These are phyloP conservation scores for Steinernema scapterisci DNA, from an alignment of 2,888 invertebrate species.

Conservation along the genomic window DNA sequence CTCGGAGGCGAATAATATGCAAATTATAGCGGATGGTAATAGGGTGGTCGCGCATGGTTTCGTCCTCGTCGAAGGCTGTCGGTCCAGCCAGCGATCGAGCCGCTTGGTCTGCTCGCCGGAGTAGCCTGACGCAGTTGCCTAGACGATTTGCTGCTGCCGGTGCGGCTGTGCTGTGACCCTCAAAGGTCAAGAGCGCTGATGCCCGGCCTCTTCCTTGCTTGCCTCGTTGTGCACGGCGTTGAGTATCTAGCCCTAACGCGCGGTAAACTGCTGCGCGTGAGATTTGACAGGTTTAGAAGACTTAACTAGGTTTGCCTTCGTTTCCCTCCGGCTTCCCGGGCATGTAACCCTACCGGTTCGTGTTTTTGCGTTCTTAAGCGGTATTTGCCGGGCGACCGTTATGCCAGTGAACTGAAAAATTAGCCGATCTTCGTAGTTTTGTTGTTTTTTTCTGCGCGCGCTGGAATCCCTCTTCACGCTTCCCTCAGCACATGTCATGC, in stretches of 20 bases:
- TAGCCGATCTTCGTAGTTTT: not conserved
- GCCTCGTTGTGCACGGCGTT: not conserved
- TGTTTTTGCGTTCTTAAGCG: too few relatives aligned
- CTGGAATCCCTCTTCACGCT: not conserved
- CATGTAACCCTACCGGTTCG: too few relatives aligned
- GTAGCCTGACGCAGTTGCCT: slow-evolving; percentile 17
- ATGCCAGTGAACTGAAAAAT: too few relatives aligned
- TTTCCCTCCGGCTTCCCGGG: too few relatives aligned
- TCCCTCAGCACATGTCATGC: not conserved
- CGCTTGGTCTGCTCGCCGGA: not conserved
- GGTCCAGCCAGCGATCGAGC: slow-evolving; percentile 11
- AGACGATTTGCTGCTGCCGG: slow-evolving; percentile 22
- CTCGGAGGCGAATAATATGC: slow-evolving; percentile 9
- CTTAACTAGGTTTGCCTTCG: not conserved
- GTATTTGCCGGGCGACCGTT: too few relatives aligned
- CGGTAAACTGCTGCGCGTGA: slow-evolving; percentile 9
- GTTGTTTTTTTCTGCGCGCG: not conserved
- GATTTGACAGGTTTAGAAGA: not conserved
- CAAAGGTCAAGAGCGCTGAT: slow-evolving; percentile 22
- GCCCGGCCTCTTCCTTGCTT: not conserved
- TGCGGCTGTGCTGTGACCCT: slow-evolving; percentile 25
- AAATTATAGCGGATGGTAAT: slow-evolving; percentile 30
- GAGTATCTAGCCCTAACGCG: not conserved
- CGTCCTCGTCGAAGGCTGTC: not conserved
- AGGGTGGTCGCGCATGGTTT: slow-evolving; percentile 17